phyloP scores from a whole-genome alignment of 2,888 invertebrate genomes.

The Hipparchia sbordonii region DNA sequence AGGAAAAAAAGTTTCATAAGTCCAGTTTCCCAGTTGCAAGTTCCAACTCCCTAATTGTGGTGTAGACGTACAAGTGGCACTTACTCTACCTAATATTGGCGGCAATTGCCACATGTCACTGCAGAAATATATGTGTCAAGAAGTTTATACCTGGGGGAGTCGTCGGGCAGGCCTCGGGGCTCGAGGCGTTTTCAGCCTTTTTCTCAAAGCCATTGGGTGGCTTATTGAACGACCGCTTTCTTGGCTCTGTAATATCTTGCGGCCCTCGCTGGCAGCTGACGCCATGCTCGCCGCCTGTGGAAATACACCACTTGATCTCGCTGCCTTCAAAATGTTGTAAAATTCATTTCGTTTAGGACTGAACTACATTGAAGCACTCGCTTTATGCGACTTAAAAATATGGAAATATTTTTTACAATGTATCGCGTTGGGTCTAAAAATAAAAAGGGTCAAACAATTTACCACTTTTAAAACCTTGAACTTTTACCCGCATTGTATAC shows the following conservation, averaged over 20 bases:
- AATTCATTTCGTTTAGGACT: conserved; percentile 29
- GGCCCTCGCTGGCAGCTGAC: conserved; percentile 80
- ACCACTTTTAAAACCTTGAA: neutral
- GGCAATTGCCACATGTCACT: conserved; percentile 41
- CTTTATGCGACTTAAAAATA: conserved; percentile 21
- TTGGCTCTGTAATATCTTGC: conserved; percentile 72
- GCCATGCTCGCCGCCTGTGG: conserved; percentile 82
- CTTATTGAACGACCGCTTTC: conserved; percentile 74
- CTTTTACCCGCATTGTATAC: neutral
- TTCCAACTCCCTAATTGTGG: conserved; percentile 29
- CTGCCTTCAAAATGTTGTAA: conserved; percentile 35
- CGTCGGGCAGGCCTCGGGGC: conserved; percentile 71
- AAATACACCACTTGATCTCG: conserved; percentile 38
- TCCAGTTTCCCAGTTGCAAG: neutral
- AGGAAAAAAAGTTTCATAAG: conserved; percentile 4
- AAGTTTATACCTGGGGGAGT: conserved; percentile 80
- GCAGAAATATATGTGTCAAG: conserved; percentile 45
- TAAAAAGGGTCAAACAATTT: neutral
- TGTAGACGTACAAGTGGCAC: conserved; percentile 25
- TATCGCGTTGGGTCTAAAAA: neutral
- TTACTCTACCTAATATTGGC: conserved; percentile 38
- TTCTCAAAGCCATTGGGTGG: conserved; percentile 75
- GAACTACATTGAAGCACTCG: conserved; percentile 15
- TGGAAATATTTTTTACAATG: conserved; percentile 7
- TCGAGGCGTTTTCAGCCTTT: conserved; percentile 66